Conservation (phyloP, 2,888 invertebrate genomes). For the Ormyrus pomaceus region DNA sequence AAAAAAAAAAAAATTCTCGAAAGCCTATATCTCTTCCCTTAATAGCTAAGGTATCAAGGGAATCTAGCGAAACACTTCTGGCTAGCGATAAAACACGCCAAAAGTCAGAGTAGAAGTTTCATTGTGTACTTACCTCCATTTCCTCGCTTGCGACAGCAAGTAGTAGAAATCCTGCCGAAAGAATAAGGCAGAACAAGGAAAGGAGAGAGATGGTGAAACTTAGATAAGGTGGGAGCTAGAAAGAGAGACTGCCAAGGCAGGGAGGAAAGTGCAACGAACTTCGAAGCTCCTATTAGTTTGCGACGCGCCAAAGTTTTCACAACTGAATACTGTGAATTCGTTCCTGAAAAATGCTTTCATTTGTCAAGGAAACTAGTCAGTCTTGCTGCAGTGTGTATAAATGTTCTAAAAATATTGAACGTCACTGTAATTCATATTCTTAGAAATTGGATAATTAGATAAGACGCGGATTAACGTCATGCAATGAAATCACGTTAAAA, state of each 20-base stretch:
- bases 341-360: too few relatives aligned
- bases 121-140: slow-evolving; percentile 24
- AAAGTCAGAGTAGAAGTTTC: slow-evolving; percentile 44
- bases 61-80: slow-evolving; percentile 31
- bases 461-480: too few relatives aligned
- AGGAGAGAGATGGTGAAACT: slow-evolving; percentile 18
- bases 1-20: too few relatives aligned
- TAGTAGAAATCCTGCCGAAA: slow-evolving; percentile 22
- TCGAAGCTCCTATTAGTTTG: not conserved
- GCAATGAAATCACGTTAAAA: too few relatives aligned
- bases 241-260: not conserved
- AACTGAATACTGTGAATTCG: not conserved
- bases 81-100: slow-evolving; percentile 46
- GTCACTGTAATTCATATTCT: too few relatives aligned
- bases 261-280: not conserved
- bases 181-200: slow-evolving; percentile 30
- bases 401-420: too few relatives aligned
- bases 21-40: not conserved
- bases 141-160: slow-evolving; percentile 28
- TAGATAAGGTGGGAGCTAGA: not conserved
- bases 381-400: too few relatives aligned
- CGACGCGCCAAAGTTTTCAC: slow-evolving; percentile 13
- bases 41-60: slow-evolving; percentile 24
- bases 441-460: too few relatives aligned
- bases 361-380: too few relatives aligned